Evolutionary conservation across 2,113 vertebrate genomes (phyloP).

Genomic region (Corythaixoides concolor): DNA sequence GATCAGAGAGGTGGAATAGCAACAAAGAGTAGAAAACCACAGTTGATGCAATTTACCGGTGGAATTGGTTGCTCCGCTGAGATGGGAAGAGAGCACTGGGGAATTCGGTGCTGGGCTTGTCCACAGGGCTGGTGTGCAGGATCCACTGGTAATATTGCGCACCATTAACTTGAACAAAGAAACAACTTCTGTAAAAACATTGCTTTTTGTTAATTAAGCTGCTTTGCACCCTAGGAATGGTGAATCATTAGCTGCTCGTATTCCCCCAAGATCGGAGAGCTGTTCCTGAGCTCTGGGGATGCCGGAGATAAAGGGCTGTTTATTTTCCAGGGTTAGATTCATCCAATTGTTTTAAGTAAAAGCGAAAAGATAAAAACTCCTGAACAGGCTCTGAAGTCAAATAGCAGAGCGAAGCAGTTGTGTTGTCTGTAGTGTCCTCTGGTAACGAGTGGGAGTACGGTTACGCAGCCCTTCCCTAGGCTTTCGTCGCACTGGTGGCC

Average conservation of each 20-base stretch:
- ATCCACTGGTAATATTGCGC: not conserved
- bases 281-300: not conserved
- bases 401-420: not conserved
- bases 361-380: not conserved
- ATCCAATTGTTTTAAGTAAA: conserved; percentile 42
- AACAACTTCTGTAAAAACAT: not conserved
- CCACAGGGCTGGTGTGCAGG: not conserved
- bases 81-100: not conserved
- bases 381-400: conserved; percentile 12
- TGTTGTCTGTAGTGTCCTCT: not conserved
- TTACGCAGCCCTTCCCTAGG: not conserved
- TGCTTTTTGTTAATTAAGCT: conserved; percentile 61
- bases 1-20: not conserved
- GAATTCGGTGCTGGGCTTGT: not conserved
- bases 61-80: not conserved
- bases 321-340: conserved; percentile 18
- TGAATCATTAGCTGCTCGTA: conserved; percentile 7
- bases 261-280: conserved; percentile 6
- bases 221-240: conserved; percentile 9
- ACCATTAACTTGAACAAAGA: conserved; percentile 38
- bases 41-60: not conserved
- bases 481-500: not conserved
- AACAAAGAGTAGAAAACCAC: not conserved
- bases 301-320: conserved; percentile 14
- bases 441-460: not conserved